phyloP scores from a whole-genome alignment of 1,140 invertebrate genomes.

The Elymnias hypermnestra region DNA sequence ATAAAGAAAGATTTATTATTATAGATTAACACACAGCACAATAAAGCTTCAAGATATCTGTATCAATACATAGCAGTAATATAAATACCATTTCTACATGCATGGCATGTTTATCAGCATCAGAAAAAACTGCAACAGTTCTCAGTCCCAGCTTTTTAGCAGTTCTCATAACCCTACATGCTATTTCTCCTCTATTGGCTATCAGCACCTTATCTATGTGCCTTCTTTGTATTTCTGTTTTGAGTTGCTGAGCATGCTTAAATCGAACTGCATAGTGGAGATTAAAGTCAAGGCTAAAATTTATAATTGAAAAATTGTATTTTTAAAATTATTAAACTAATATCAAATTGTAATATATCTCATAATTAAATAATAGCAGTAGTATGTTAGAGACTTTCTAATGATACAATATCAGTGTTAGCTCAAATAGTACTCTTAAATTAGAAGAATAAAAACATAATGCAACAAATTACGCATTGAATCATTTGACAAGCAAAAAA shows the following conservation, averaged over 20 bases:
- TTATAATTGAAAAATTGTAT: neutral
- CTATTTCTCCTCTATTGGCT: conserved; percentile 98
- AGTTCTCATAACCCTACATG: conserved; percentile 93
- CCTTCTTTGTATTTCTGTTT: conserved; percentile 39
- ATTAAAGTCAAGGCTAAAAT: conserved; percentile 9
- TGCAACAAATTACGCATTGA: too few species aligned
- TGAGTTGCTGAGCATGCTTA: conserved; percentile 40
- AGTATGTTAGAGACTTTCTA: neutral
- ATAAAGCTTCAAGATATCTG: too few species aligned
- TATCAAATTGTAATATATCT: too few species aligned
- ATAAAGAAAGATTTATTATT: too few species aligned
- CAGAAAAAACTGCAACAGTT: conserved; percentile 97
- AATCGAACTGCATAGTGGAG: conserved; percentile 27
- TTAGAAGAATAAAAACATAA: too few species aligned
- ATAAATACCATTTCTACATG: conserved; percentile 88
- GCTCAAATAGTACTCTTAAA: too few species aligned
- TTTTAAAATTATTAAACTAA: neutral
- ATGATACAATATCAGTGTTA: too few species aligned
- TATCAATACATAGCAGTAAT: too few species aligned
- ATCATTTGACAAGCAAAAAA: too few species aligned
- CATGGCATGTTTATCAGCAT: conserved; percentile 90
- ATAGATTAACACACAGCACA: neutral
- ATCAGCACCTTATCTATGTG: conserved; percentile 90
- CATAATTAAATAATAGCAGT: too few species aligned
- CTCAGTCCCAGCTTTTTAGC: conserved; percentile 92